phyloP scores from a whole-genome alignment of 2,113 vertebrate genomes.

The Dromaius novaehollandiae region DNA sequence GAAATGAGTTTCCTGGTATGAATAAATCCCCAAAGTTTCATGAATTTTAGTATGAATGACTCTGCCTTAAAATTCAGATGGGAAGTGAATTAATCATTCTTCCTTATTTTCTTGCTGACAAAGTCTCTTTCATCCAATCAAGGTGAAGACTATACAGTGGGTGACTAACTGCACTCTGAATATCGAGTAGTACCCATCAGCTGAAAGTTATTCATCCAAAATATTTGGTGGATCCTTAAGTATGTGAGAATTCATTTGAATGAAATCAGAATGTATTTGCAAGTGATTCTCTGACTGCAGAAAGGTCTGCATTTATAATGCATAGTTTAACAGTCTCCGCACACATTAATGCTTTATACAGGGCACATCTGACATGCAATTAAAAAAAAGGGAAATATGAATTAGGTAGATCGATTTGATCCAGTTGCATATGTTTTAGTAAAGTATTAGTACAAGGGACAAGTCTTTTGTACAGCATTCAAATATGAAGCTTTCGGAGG shows the following conservation, averaged over 20 bases:
- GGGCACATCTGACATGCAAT: neutral
- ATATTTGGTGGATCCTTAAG: slow-evolving; percentile 24
- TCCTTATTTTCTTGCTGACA: slow-evolving; percentile 44
- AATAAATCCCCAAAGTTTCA: slow-evolving; percentile 24
- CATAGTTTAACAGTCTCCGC: slow-evolving; percentile 4
- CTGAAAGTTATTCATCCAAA: slow-evolving; percentile 36
- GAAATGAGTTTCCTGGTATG: neutral
- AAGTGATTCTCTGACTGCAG: slow-evolving; percentile 21
- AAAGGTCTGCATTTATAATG: slow-evolving; percentile 28
- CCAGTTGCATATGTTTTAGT: neutral
- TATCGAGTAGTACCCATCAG: slow-evolving; percentile 19
- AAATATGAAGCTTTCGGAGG: neutral
- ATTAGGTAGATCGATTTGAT: neutral
- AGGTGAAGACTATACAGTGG: neutral
- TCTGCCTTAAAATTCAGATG: slow-evolving; percentile 5
- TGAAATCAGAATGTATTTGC: slow-evolving; percentile 64
- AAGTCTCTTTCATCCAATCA: slow-evolving; percentile 24
- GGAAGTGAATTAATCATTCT: slow-evolving; percentile 33
- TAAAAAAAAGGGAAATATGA: slow-evolving; percentile 2
- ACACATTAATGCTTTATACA: neutral
- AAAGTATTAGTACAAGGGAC: neutral
- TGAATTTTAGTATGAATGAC: slow-evolving; percentile 23
- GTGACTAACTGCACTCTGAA: slow-evolving; percentile 10
- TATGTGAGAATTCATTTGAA: slow-evolving; percentile 31
- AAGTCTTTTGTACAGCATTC: neutral